Base-by-base conservation (phyloP, 2,888 invertebrate species). In the Leptarthrus brevirostris region DNA sequence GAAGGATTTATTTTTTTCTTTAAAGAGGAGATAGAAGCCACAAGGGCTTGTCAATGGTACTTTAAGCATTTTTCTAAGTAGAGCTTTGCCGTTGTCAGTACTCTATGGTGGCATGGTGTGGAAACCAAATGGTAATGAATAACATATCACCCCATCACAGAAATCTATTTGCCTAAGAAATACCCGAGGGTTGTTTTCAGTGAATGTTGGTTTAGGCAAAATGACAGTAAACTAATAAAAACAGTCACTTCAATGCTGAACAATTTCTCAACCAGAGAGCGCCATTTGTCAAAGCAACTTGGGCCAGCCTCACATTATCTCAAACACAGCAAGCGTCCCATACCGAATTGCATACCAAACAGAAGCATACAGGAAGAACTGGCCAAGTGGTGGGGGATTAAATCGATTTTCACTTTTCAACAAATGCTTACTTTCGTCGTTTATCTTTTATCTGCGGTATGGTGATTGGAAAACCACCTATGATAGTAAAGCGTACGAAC, bases 161-260 rank as follows among this genome's bases (percentile, higher is more conserved):
- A 30, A 36, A 16, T 12, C 14, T 56, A 40, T 61, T 61, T 18
- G 14, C 61, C 34, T 36, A 36, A 61, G 40, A 20, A 61, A 20
- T 61, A 36, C 40, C 12, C 0, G 30, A 61, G 36, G n/a, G 16
- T 40, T n/a, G 6, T 20, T 20, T 40, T 8, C 6, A 40, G 40
- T 61, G 18, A 22, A 36, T 61, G 61, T 66, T 66, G 47, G 24
- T 66, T 66, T 66, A 66, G 49, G 49, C 66, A 66, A 66, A 66
- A 49, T 47, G 66, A 47, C 30, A 30, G 49, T 49, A 49, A 66
- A 66, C 66, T 14, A 66, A 49, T 49, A 49, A 47, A 44, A 26
- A 18, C 12, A 10, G 26, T 49, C 66, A 36, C 40, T 61, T 18
- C 36, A 40, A 14, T 66, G 22, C 10, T 26, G 47, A 47, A 66